Evolutionary conservation across 2,797 vertebrate genomes (phyloP).

Genomic region (Clamator glandarius): DNA sequence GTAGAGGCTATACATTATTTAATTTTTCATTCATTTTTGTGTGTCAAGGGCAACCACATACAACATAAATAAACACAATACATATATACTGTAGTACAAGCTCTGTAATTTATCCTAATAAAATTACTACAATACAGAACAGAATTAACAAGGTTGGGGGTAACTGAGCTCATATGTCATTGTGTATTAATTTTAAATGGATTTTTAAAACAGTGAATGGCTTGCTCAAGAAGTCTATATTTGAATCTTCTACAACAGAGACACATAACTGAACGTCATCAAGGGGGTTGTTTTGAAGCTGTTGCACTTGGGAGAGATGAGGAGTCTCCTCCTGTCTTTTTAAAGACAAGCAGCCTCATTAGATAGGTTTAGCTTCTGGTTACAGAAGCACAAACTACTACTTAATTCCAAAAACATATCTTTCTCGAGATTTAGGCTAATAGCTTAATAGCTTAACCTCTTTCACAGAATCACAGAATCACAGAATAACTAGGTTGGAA

Average conservation of each 20-base stretch:
- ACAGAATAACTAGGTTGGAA: too few species aligned
- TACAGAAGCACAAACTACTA: not conserved
- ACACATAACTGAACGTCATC: not conserved
- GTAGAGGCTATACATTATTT: not conserved
- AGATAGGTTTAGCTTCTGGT: not conserved
- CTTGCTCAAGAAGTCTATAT: not conserved
- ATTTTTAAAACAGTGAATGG: conserved; percentile 13
- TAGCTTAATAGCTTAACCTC: too few species aligned
- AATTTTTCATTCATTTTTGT: conserved; percentile 34
- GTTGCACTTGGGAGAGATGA: not conserved
- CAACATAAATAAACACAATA: conserved; percentile 10
- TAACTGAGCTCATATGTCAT: conserved; percentile 55
- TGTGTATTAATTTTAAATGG: conserved; percentile 36
- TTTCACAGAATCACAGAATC: too few species aligned
- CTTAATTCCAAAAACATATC: not conserved
- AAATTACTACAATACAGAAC: conserved; percentile 57
- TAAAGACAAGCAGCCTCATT: not conserved
- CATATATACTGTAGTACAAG: conserved; percentile 45
- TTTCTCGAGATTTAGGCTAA: not conserved
- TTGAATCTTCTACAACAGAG: not conserved
- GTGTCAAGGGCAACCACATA: conserved; percentile 15
- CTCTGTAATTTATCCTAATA: conserved; percentile 64
- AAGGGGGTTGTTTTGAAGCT: not conserved
- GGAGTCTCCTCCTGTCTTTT: accelerated
- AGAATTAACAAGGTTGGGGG: conserved; percentile 56